Evolutionary conservation across 2,888 invertebrate species (phyloP).

Genomic region (Drosophila nr. perissopoda): DNA sequence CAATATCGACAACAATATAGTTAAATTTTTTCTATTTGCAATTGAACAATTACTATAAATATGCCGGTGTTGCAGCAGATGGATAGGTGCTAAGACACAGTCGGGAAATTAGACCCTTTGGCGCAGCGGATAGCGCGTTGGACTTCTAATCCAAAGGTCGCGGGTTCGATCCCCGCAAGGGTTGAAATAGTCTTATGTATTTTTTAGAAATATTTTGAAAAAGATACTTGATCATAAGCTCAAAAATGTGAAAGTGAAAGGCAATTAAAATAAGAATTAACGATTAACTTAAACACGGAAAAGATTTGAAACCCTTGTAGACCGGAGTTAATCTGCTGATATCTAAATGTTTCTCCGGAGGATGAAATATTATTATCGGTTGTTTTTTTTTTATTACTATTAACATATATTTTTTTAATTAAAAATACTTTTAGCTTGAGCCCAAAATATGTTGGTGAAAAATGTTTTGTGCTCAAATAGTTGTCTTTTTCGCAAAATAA

Average conservation of each 20-base stretch:
- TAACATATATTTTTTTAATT: not conserved
- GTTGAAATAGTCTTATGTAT: slow-evolving; percentile 55
- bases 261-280: not conserved
- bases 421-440: not conserved
- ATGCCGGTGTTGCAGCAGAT: slow-evolving; percentile 11
- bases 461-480: not conserved
- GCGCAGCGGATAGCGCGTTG: slow-evolving; percentile 85
- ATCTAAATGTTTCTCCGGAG: not conserved
- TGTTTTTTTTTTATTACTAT: not conserved
- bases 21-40: not conserved
- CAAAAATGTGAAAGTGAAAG: not conserved
- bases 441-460: not conserved
- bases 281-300: not conserved
- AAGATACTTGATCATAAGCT: too few relatives aligned
- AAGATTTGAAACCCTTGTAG: not conserved
- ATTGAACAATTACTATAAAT: slow-evolving; percentile 4
- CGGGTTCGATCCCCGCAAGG: slow-evolving; percentile 86
- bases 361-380: not conserved
- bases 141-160: slow-evolving; percentile 86
- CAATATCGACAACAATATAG: not conserved
- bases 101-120: slow-evolving; percentile 75
- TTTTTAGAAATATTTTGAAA: slow-evolving; percentile 7
- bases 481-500: not conserved
- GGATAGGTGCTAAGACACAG: slow-evolving; percentile 11
- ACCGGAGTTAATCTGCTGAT: not conserved